Base-by-base conservation (phyloP, 23 tunicate species). In the Diplosoma virens region DNA sequence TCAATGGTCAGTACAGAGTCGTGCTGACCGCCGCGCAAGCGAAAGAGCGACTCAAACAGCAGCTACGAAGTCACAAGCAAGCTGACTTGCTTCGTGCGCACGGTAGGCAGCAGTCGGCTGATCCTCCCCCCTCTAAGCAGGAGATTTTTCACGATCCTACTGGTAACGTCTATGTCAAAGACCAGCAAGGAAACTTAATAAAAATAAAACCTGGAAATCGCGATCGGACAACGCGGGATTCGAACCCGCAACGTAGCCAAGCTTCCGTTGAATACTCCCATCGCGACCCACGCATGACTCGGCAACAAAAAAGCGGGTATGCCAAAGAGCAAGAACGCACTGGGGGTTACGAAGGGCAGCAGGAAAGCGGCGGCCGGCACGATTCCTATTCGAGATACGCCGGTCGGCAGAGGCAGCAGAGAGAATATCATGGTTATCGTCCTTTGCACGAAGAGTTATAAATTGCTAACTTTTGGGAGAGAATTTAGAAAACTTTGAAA, bases 131-230 rank as follows among this genome's bases (percentile, higher is more conserved):
- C 11, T 14, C 65, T 30, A 67, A 82, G 67, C 67, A 58, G 24
- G 37, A 60, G 24, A 36, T 86, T 4, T 86, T 33, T 30, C 75
- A 59, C 32, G 92, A 86, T 48, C 24, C 69, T 0, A 67, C 69
- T 3, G 92, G 92, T 29, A 79, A 79, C 66, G 67, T 86, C 30
- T 86, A 80, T 59, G 68, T 86, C 67, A 86, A 86, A 33, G 92
- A 86, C 50, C 46, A 41, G 7, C 84, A 78, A 23, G 92, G 92
- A 23, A 86, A 86, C 61, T 58, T 86, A 18, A 78, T 86, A 55
- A 71, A 71, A 32, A 75, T 86, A 11, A 60, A 78, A 26, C 67
- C 69, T 24, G 79, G 85, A 1, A 47, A 68, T 9, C 77, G 68
- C 26, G 74, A 21, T 16, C 7, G 24, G 9, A 26, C 33, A 1